A percentile compares a stretch with the other conserved stretches of the same genome.
phyloP scores from a whole-genome alignment of 2,113 vertebrate species.

The Laterallus jamaicensis region DNA sequence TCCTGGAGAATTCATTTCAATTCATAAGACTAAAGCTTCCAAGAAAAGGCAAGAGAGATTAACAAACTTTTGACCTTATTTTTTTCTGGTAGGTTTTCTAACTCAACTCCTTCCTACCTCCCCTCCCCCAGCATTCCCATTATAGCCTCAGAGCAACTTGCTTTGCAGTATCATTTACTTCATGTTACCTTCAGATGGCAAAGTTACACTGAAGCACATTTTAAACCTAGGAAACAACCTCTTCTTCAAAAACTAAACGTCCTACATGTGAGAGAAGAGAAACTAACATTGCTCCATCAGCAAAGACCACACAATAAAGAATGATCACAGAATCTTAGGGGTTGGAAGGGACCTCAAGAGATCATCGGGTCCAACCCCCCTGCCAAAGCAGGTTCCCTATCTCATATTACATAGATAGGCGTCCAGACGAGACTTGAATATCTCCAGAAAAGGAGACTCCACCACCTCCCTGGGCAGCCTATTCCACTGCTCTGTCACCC shows the following conservation, averaged over 20 bases:
- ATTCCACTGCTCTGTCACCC: too few relatives aligned
- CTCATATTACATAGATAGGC: too few relatives aligned
- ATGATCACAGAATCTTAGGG: too few relatives aligned
- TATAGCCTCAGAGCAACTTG: neutral
- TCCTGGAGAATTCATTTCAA: neutral
- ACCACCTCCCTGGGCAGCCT: too few relatives aligned
- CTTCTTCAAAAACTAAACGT: neutral
- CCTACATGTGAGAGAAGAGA: neutral
- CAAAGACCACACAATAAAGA: neutral
- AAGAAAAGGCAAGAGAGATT: neutral
- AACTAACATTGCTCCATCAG: neutral
- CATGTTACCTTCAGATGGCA: neutral
- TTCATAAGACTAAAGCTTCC: neutral
- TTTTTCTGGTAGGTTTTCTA: neutral
- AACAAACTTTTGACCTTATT: neutral
- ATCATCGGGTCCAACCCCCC: too few relatives aligned
- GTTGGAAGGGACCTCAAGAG: too few relatives aligned
- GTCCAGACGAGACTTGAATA: too few relatives aligned
- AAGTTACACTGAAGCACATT: neutral
- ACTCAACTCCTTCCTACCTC: neutral
- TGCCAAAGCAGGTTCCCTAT: too few relatives aligned
- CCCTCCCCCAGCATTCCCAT: neutral
- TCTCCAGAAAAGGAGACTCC: too few relatives aligned
- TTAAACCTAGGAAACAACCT: neutral
- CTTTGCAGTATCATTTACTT: neutral